Percentiles rank a stretch among this genome's conserved stretches.
Conservation (phyloP, 2,113 vertebrate species). For the Pteronura brasiliensis region DNA sequence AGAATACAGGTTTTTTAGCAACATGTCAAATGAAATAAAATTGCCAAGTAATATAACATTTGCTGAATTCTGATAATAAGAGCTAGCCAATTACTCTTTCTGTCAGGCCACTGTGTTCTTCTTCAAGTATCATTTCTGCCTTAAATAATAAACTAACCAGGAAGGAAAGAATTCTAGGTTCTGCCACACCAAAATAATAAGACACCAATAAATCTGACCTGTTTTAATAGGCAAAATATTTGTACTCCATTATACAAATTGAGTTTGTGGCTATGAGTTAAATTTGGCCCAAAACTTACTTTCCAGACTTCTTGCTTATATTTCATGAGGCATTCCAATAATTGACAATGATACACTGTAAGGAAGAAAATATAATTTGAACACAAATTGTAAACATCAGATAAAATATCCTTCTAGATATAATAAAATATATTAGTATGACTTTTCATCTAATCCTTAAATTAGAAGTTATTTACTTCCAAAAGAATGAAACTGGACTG, state of each 20-base stretch:
- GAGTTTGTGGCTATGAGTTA: conserved; percentile 49
- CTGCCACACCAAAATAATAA: not conserved
- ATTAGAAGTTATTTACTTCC: conserved; percentile 27
- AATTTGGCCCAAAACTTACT: conserved; percentile 86
- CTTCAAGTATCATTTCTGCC: conserved; percentile 33
- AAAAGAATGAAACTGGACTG: not conserved
- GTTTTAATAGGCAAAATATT: conserved; percentile 54
- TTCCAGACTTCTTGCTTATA: conserved; percentile 99
- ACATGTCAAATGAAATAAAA: conserved; percentile 48
- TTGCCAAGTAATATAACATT: not conserved
- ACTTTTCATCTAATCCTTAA: conserved; percentile 43
- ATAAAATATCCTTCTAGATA: conserved; percentile 48
- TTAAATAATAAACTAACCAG: conserved; percentile 28
- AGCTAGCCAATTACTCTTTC: conserved; percentile 17
- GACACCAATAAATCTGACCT: conserved; percentile 40
- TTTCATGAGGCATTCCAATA: conserved; percentile 99
- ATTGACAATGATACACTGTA: conserved; percentile 98
- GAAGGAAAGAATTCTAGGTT: conserved; percentile 5
- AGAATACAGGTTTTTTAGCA: conserved; percentile 20
- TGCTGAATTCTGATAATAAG: conserved; percentile 38
- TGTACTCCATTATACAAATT: conserved; percentile 52
- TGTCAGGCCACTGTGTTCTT: not conserved
- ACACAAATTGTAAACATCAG: conserved; percentile 54
- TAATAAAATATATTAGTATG: conserved; percentile 15
- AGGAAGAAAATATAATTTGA: conserved; percentile 75